Percentiles rank a stretch among this genome's conserved stretches.
Evolutionary conservation across 2,113 vertebrate species (phyloP).

Genomic region (Plecturocebus donacophilus): DNA sequence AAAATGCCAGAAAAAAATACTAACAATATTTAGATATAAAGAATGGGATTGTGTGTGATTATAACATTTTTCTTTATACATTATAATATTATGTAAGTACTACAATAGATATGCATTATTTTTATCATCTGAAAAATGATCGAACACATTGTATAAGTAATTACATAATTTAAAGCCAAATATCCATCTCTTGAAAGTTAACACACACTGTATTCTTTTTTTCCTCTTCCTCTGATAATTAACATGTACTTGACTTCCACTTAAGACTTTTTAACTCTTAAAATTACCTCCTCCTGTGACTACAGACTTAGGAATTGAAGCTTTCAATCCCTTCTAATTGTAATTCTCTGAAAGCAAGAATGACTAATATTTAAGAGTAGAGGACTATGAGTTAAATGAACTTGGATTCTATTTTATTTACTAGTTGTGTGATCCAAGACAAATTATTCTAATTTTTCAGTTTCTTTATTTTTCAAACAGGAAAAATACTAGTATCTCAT

Average conservation of each 20-base stretch:
- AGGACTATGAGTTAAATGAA: not conserved
- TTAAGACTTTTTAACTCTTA: constrained; percentile 54
- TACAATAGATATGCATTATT: constrained; percentile 27
- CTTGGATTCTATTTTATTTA: not conserved
- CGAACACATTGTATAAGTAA: constrained; percentile 47
- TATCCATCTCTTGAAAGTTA: constrained; percentile 36
- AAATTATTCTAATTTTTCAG: not conserved
- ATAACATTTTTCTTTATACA: constrained; percentile 6
- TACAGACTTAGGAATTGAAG: not conserved
- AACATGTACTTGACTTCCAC: not conserved
- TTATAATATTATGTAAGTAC: not conserved
- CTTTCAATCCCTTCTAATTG: not conserved
- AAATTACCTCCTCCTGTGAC: constrained; percentile 48
- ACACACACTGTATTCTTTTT: constrained; percentile 43
- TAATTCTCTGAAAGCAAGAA: constrained; percentile 3
- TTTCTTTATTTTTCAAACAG: constrained; percentile 16
- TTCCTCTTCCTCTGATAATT: constrained; percentile 51
- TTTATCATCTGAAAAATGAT: constrained; percentile 41
- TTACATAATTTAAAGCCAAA: constrained; percentile 53
- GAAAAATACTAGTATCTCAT: not conserved
- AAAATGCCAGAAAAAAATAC: constrained; percentile 10
- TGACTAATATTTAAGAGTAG: not conserved
- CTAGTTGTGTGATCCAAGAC: not conserved
- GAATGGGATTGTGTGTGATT: not conserved
- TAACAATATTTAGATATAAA: constrained; percentile 7